These are phyloP conservation scores for Lethrus apterus DNA, from an alignment of 1,140 invertebrate genomes.

Conservation along the genomic window DNA sequence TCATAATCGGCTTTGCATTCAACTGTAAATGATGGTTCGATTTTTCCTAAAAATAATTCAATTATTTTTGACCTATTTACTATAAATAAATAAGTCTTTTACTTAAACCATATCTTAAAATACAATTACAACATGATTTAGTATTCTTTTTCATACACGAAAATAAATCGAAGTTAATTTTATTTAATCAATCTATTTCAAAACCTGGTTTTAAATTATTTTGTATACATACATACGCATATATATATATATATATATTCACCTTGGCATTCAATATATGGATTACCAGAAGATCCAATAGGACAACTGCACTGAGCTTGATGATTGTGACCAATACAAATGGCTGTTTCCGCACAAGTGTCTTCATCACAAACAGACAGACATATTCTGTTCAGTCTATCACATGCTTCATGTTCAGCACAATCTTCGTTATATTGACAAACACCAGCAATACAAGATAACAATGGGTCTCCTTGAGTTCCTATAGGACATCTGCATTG, in stretches of 20 bases:
- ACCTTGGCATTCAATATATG: conserved; percentile 62
- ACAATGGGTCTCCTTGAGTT: conserved; percentile 73
- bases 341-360: conserved; percentile 66
- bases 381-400: conserved; percentile 75
- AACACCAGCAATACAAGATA: conserved; percentile 72
- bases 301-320: conserved; percentile 72
- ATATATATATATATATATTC: conserved; percentile 25
- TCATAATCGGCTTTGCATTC: conserved; percentile 70
- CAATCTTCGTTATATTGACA: conserved; percentile 89
- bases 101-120: too few species aligned
- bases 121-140: too few species aligned
- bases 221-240: too few species aligned
- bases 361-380: conserved; percentile 71
- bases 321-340: conserved; percentile 66
- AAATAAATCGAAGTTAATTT: too few species aligned
- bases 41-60: conserved; percentile 8
- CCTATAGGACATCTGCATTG: conserved; percentile 77
- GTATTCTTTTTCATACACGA: too few species aligned
- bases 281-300: conserved; percentile 66
- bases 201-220: too few species aligned
- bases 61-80: too few species aligned
- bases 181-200: too few species aligned
- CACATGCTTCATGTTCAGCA: conserved; percentile 76
- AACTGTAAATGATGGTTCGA: conserved; percentile 41
- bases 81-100: too few species aligned